Evolutionary conservation across 2,888 invertebrate genomes (phyloP).

Genomic region (Hirtodrosophila histrioides): DNA sequence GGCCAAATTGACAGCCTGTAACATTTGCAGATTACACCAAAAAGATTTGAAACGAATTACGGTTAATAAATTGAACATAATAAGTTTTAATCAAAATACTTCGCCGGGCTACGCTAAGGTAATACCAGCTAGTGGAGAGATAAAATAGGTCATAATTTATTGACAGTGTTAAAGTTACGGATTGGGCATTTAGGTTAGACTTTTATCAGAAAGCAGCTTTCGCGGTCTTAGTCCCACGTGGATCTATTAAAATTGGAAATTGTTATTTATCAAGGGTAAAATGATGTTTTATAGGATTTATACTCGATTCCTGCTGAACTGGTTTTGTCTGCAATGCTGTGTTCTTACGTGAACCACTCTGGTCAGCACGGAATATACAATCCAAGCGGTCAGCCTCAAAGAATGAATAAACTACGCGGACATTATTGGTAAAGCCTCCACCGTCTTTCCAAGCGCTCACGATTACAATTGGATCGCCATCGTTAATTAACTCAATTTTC

Average conservation of each 20-base stretch:
- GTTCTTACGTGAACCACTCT: constrained; percentile 36
- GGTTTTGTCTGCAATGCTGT: constrained; percentile 27
- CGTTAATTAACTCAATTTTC: constrained; percentile 90
- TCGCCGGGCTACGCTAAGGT: too few species aligned
- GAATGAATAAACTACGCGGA: constrained; percentile 91
- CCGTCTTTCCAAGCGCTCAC: constrained; percentile 98
- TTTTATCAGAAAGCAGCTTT: too few species aligned
- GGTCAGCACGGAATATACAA: constrained; percentile 56
- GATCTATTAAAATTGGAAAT: not conserved
- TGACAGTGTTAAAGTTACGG: too few species aligned
- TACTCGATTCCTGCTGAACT: not conserved
- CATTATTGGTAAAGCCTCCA: constrained; percentile 96
- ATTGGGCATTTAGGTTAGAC: too few species aligned
- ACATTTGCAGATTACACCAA: too few species aligned
- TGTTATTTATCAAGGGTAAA: not conserved
- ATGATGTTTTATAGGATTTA: not conserved
- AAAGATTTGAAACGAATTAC: too few species aligned
- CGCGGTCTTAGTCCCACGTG: too few species aligned
- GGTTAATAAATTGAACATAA: too few species aligned
- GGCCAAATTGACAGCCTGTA: too few species aligned
- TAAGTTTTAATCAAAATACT: too few species aligned
- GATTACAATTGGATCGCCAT: constrained; percentile 94
- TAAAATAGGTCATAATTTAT: too few species aligned
- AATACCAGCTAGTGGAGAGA: too few species aligned
- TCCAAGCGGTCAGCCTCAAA: constrained; percentile 71